Evolutionary conservation across 2,113 vertebrate species (phyloP).

Genomic region (Bettongia penicillata): DNA sequence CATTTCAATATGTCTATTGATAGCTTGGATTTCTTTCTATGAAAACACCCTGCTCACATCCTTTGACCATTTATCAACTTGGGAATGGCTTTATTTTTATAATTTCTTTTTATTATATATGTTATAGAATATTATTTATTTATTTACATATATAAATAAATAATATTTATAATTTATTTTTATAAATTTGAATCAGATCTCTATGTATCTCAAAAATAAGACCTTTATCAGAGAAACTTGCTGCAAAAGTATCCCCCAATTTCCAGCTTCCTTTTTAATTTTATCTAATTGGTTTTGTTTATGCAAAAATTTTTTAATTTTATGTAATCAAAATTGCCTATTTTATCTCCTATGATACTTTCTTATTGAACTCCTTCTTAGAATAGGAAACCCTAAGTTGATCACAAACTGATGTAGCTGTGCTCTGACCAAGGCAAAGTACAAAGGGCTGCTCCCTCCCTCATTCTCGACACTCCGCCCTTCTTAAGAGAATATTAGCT

Average conservation of each 20-base stretch:
- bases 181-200: background rate
- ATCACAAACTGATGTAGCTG: too few species aligned
- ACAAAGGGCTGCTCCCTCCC: too few species aligned
- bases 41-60: background rate
- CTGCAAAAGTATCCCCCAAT: background rate
- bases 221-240: background rate
- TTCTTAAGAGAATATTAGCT: constrained; percentile 1
- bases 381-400: background rate
- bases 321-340: background rate
- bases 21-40: background rate
- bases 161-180: background rate
- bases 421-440: too few species aligned
- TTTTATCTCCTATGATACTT: background rate
- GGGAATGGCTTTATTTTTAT: background rate
- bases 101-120: too few species aligned
- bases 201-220: background rate
- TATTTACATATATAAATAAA: too few species aligned
- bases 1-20: background rate
- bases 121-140: too few species aligned
- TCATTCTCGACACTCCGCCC: too few species aligned
- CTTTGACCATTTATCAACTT: background rate
- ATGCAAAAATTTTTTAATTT: background rate
- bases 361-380: background rate
- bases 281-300: background rate
- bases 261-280: background rate